Conservation (phyloP, 23 tunicate species). For the Halocynthia aurantium region DNA sequence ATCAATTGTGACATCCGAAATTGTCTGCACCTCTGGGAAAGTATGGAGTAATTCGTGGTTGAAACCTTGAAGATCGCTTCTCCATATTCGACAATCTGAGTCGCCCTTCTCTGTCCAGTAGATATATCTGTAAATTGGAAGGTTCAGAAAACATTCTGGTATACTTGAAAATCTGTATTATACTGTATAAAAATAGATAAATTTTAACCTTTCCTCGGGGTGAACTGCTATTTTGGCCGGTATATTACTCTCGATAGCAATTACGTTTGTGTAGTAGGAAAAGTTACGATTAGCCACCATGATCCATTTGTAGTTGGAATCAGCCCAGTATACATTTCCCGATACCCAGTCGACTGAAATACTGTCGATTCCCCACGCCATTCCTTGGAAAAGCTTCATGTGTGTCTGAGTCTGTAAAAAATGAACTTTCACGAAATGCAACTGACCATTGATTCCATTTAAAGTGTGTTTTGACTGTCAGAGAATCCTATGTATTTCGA, state of each 20-base stretch:
- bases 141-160: not conserved
- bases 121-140: slow-evolving; percentile 9
- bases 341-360: slow-evolving; percentile 64
- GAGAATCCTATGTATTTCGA: no score
- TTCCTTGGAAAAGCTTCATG: slow-evolving; percentile 21
- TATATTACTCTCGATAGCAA: slow-evolving; percentile 20
- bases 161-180: not conserved
- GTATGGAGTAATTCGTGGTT: slow-evolving; percentile 31
- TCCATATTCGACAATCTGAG: slow-evolving; percentile 17
- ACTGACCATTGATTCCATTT: not conserved
- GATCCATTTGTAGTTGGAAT: slow-evolving; percentile 31
- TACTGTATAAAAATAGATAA: not conserved
- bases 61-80: slow-evolving; percentile 33
- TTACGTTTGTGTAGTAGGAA: slow-evolving; percentile 27
- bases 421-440: no score
- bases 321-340: slow-evolving; percentile 67
- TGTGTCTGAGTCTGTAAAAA: slow-evolving; percentile 28
- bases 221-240: slow-evolving; percentile 56
- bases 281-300: slow-evolving; percentile 49
- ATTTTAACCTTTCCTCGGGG: slow-evolving; percentile 31
- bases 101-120: slow-evolving; percentile 41
- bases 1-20: slow-evolving; percentile 34
- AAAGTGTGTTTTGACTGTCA: no score
- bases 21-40: slow-evolving; percentile 12
- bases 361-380: slow-evolving; percentile 66